Conservation (phyloP, 2,888 invertebrate species). For the Colostygia pectinataria region DNA sequence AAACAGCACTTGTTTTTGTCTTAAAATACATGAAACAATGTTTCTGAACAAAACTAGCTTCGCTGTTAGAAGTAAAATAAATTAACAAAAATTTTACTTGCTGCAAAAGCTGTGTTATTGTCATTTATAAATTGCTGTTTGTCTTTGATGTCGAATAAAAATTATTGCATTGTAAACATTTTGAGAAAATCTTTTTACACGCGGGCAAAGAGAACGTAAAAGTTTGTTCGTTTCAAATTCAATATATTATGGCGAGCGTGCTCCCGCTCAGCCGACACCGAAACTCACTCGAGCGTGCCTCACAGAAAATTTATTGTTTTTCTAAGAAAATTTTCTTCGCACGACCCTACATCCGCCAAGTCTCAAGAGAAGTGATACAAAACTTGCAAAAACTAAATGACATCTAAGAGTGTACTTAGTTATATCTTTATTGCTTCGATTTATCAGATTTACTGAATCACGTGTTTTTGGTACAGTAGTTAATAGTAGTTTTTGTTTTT, state of each 20-base stretch:
- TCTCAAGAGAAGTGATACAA: conserved; percentile 52
- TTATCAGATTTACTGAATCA: too few relatives aligned
- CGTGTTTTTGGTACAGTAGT: too few relatives aligned
- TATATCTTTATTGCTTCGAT: neutral
- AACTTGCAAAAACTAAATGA: conserved; percentile 66
- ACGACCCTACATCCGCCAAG: conserved; percentile 63
- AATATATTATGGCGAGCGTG: conserved; percentile 82
- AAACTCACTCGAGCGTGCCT: conserved; percentile 81
- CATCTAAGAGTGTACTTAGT: conserved; percentile 36
- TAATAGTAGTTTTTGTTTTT: too few relatives aligned
- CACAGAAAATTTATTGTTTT: conserved; percentile 82
- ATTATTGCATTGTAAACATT: conserved; percentile 77
- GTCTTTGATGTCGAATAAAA: conserved; percentile 58
- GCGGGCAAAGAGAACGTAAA: conserved; percentile 70
- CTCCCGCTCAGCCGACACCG: conserved; percentile 80
- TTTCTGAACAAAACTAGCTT: conserved; percentile 7
- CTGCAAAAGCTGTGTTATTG: conserved; percentile 18
- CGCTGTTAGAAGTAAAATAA: conserved; percentile 8
- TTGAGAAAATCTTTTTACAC: conserved; percentile 77
- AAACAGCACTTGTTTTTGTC: too few relatives aligned
- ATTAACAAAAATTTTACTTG: conserved; percentile 17
- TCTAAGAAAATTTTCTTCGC: conserved; percentile 80
- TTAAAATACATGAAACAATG: neutral
- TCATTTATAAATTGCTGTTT: conserved; percentile 41
- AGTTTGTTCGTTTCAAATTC: conserved; percentile 83